Evolutionary conservation across 2,113 vertebrate species (phyloP).

Genomic region (Argyrosomus japonicus): DNA sequence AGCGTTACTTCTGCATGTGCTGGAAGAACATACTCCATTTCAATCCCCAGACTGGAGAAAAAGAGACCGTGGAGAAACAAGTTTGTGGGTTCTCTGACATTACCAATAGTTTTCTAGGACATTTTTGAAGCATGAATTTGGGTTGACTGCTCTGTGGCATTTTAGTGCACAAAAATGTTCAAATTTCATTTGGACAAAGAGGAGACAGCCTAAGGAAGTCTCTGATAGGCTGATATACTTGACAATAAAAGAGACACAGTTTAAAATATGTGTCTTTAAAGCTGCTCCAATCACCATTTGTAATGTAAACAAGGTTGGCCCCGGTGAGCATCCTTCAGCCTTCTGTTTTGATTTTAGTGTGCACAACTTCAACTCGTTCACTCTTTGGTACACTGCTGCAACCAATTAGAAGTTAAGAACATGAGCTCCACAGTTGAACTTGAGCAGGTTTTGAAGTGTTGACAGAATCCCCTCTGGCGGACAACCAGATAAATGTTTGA

Average conservation of each 20-base stretch:
- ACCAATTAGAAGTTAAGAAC: constrained; percentile 12
- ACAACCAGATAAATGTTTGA: constrained; percentile 15
- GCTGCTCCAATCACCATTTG: neutral
- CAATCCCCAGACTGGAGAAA: neutral
- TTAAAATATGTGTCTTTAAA: neutral
- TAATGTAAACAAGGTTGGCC: neutral
- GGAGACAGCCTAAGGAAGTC: neutral
- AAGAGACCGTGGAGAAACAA: neutral
- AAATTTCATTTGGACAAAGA: neutral
- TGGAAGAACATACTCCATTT: neutral
- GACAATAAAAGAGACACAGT: neutral
- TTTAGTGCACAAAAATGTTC: neutral
- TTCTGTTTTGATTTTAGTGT: neutral
- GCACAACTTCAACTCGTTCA: neutral
- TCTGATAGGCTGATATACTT: neutral
- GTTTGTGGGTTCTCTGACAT: neutral
- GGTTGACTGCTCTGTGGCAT: neutral
- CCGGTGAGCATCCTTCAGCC: neutral
- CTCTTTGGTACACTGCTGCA: neutral
- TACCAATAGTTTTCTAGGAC: neutral
- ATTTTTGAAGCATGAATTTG: neutral
- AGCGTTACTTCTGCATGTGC: neutral
- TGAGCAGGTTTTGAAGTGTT: constrained; percentile 12
- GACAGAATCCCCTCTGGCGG: constrained; percentile 24
- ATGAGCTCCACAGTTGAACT: neutral